Percentiles rank a stretch among this genome's conserved stretches.
phyloP scores from a whole-genome alignment of 2,113 vertebrate genomes.

The Artemisiospiza belli region DNA sequence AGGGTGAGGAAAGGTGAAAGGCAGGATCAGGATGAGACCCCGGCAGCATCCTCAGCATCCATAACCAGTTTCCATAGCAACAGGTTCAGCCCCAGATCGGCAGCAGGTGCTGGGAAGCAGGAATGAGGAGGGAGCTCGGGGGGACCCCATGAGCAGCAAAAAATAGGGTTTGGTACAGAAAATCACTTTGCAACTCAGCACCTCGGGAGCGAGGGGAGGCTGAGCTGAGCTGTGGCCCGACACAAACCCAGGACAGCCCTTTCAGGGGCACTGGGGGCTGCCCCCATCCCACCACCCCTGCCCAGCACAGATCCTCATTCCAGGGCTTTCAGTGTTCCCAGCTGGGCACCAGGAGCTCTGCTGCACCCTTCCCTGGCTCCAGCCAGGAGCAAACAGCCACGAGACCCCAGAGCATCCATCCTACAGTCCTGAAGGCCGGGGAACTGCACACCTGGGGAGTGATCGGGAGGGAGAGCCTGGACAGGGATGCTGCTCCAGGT shows the following conservation, averaged over 20 bases:
- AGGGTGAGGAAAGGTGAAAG: background rate
- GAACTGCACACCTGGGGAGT: fast-evolving
- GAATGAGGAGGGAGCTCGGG: background rate
- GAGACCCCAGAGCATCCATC: background rate
- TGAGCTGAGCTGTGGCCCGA: background rate
- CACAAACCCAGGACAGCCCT: background rate
- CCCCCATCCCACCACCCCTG: background rate
- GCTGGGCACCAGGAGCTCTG: background rate
- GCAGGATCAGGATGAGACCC: background rate
- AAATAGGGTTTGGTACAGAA: fast-evolving
- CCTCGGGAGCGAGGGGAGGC: fast-evolving
- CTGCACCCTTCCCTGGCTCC: fast-evolving
- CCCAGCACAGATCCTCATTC: fast-evolving
- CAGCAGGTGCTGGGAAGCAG: background rate
- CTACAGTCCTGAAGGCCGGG: fast-evolving
- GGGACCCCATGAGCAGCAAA: background rate
- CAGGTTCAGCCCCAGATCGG: background rate
- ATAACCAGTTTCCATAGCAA: constrained; percentile 7
- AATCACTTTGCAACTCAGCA: fast-evolving
- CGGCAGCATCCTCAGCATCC: constrained; percentile 8
- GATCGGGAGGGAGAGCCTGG: background rate
- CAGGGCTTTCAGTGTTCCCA: background rate
- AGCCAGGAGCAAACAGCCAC: background rate
- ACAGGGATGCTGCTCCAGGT: background rate
- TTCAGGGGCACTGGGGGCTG: fast-evolving